Base-by-base conservation (phyloP, 1,140 invertebrate species). In the Hyphantria cunea region DNA sequence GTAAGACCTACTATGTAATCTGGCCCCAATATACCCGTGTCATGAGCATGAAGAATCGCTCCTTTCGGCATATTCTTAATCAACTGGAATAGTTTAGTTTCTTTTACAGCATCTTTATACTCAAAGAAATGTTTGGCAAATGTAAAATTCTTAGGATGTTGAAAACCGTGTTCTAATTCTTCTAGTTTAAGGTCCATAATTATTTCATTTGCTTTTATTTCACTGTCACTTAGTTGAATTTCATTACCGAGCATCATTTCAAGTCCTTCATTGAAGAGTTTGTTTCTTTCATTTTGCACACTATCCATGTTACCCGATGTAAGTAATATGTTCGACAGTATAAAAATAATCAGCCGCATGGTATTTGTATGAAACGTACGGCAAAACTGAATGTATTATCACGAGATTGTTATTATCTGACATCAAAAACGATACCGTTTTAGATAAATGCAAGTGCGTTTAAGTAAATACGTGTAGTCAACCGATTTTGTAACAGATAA, bases 21-120 rank as follows among this genome's bases (percentile, higher is more conserved):
- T 0, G 92, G 84, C 3, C 93, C 93, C 0, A 93, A 92, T 0
- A 95, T 82, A 0, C 93, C 93, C 0, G 93, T 92, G 63, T 96
- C 94, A 64, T 97, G 96, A 0, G 92, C 86, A 73, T 97, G 96
- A 0, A 97, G 89, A 0, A 94, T 91, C 0, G 93, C 93, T 9
- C 95, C 96, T 91, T 95, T 95, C 5, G 95, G 95, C 92, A 96
- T 93, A 34, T 90, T 82, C 61, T 93, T 81, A 8, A 97, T 93
- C 3, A 96, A 90, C 48, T 93, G 80, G 64, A 94, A 97, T 0
- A 97, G 92, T 17, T 91, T 67, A 0, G 95, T 95, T 4, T 92
- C 73, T 17, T 95, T 93, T 12, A 96, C 94, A 9, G 92, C 44
- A 0, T 89, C 67, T 68, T 94, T 95, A 0, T 93, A 92, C 17